phyloP scores from a whole-genome alignment of 1,140 invertebrate species.

The Atta colombica region DNA sequence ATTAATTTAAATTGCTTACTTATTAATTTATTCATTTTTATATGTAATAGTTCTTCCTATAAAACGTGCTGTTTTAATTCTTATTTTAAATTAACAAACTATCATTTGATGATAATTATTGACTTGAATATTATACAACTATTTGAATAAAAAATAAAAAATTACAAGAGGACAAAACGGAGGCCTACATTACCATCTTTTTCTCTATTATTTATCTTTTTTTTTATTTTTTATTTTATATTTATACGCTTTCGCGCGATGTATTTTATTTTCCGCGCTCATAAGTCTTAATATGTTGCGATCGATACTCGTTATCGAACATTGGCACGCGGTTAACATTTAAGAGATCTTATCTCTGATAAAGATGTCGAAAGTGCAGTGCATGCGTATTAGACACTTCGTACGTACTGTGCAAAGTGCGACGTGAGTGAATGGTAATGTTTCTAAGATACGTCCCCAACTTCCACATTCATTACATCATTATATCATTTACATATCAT shows the following conservation, averaged over 20 bases:
- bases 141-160: no score
- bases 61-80: neutral
- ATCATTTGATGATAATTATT: no score
- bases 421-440: slow-evolving; percentile 42
- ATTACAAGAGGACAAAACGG: no score
- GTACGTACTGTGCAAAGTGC: slow-evolving; percentile 8
- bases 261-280: neutral
- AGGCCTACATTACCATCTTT: no score
- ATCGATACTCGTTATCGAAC: neutral
- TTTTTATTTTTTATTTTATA: neutral
- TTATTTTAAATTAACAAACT: no score
- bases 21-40: neutral
- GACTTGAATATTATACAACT: no score
- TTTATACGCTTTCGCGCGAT: neutral
- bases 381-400: slow-evolving; percentile 25
- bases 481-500: slow-evolving; percentile 21
- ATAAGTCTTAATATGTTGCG: neutral
- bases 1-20: neutral
- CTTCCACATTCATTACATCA: slow-evolving; percentile 44
- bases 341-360: slow-evolving; percentile 15
- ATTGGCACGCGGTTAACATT: neutral
- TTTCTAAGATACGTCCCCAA: slow-evolving; percentile 40
- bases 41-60: neutral
- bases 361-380: slow-evolving; percentile 37
- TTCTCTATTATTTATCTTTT: neutral